These are phyloP conservation scores for Epsilonema sp. DNA, from an alignment of 2,888 invertebrate genomes.

Conservation along the genomic window DNA sequence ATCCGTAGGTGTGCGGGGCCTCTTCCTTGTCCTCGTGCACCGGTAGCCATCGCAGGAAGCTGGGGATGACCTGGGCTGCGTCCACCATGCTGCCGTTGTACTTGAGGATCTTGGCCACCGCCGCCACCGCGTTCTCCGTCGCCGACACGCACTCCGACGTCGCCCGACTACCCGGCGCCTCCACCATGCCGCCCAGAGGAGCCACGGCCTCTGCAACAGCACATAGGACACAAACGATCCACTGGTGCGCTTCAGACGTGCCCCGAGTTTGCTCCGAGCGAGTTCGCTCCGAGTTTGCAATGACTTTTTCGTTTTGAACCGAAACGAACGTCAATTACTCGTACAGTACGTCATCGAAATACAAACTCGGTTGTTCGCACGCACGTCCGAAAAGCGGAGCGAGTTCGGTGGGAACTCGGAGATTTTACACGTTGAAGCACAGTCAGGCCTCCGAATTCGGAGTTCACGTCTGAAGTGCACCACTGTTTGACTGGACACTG, in stretches of 20 bases:
- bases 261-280: too few species aligned
- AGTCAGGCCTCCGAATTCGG: background rate
- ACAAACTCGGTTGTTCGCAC: too few species aligned
- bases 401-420: too few species aligned
- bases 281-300: too few species aligned
- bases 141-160: conserved; percentile 51
- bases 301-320: too few species aligned
- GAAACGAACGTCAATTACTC: too few species aligned
- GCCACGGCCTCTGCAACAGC: conserved; percentile 49
- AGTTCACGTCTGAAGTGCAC: background rate
- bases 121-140: conserved; percentile 96
- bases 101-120: conserved; percentile 69
- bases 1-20: conserved; percentile 79
- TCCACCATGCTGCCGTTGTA: conserved; percentile 15
- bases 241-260: too few species aligned
- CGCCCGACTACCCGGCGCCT: conserved; percentile 54
- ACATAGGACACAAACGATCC: background rate
- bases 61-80: conserved; percentile 16
- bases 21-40: conserved; percentile 89
- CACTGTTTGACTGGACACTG: background rate
- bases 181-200: conserved; percentile 57
- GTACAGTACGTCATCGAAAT: too few species aligned
- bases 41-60: conserved; percentile 65
- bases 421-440: too few species aligned
- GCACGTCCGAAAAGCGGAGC: too few species aligned